These are phyloP conservation scores for Entomobrya multifasciata DNA, from an alignment of 2,888 invertebrate species.

Conservation along the genomic window DNA sequence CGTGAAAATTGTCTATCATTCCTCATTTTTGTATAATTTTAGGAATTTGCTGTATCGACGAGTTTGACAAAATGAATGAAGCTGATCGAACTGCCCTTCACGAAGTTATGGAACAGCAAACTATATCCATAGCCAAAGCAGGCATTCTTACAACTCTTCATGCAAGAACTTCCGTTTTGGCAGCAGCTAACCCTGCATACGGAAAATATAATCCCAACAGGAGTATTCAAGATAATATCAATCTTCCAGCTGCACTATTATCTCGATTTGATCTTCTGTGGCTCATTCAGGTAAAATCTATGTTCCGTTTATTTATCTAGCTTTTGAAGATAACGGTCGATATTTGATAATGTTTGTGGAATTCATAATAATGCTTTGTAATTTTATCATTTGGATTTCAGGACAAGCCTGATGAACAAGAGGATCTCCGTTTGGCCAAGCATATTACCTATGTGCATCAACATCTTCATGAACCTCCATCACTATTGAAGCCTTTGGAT, in stretches of 20 bases:
- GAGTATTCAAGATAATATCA: conserved; percentile 94
- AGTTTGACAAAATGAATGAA: conserved; percentile 99
- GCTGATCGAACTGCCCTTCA: conserved; percentile 96
- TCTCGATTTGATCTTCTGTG: conserved; percentile 97
- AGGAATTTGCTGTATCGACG: conserved; percentile 97
- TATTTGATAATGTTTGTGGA: no score
- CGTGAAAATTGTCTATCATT: conserved; percentile 63
- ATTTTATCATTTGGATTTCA: no score
- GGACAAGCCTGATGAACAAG: conserved; percentile 84
- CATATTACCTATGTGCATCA: conserved; percentile 99
- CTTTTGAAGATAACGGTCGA: no score
- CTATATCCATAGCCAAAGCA: conserved; percentile 91
- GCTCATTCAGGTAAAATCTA: conserved; percentile 86
- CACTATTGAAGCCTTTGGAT: conserved; percentile 87
- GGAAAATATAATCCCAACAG: conserved; percentile 94
- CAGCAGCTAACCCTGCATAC: conserved; percentile 95
- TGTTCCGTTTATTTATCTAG: no score
- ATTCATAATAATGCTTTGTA: no score
- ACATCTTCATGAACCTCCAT: conserved; percentile 92
- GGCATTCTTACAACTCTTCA: conserved; percentile 83
- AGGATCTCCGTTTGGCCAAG: conserved; percentile 91
- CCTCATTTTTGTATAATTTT: conserved; percentile 2
- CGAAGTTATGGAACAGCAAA: conserved; percentile 98
- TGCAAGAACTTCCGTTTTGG: conserved; percentile 86
- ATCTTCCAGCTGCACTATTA: conserved; percentile 90